Evolutionary conservation across 2,888 invertebrate genomes (phyloP).

Genomic region (Drosophila buzzatii): DNA sequence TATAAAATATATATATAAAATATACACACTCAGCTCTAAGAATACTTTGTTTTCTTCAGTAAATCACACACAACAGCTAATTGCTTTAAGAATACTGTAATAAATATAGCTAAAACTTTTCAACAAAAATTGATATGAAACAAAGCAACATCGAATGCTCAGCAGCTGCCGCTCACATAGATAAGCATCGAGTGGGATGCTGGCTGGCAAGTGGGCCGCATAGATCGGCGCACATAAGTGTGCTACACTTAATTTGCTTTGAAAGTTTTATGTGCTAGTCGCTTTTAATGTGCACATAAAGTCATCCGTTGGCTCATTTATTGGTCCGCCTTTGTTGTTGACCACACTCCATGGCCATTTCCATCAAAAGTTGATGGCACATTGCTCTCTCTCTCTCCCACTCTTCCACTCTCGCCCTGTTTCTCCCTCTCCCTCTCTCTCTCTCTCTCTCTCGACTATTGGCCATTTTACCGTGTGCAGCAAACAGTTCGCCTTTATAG

Average conservation of each 20-base stretch:
- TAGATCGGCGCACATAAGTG: constrained; percentile 43
- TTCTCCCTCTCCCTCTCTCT: not conserved
- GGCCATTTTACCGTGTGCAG: constrained; percentile 24
- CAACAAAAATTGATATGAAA: not conserved
- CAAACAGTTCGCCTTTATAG: constrained; percentile 53
- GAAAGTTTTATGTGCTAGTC: constrained; percentile 66
- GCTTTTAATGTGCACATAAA: constrained; percentile 75
- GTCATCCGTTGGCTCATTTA: constrained; percentile 61
- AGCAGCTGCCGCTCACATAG: not conserved
- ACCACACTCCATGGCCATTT: constrained; percentile 29
- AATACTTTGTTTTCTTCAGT: not conserved
- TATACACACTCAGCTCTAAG: not conserved
- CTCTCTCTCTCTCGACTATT: constrained; percentile 6
- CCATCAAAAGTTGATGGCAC: constrained; percentile 41
- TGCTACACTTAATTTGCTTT: constrained; percentile 67
- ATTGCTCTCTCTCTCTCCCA: constrained; percentile 18
- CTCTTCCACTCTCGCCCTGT: not conserved
- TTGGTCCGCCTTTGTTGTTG: constrained; percentile 44
- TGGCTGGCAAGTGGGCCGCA: constrained; percentile 9
- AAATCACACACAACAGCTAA: not conserved
- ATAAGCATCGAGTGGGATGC: constrained; percentile 2
- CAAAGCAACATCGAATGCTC: not conserved
- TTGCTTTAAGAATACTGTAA: not conserved
- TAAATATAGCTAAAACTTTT: not conserved
- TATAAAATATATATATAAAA: not conserved